phyloP scores from a whole-genome alignment of 2,113 vertebrate species.

The Phylloscopus trochiloides region DNA sequence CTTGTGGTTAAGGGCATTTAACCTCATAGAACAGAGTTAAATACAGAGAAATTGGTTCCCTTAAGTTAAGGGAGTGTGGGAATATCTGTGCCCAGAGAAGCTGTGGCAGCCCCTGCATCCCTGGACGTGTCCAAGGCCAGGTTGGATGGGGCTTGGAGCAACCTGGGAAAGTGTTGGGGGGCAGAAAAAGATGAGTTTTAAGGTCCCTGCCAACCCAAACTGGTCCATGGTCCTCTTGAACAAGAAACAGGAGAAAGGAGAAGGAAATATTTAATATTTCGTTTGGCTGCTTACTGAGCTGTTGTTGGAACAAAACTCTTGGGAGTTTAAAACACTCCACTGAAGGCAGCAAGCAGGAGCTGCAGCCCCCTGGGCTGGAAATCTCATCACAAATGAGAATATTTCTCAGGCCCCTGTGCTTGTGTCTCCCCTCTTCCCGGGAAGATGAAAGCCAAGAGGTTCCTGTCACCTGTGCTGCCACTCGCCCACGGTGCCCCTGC shows the following conservation, averaged over 20 bases:
- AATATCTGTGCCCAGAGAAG: background rate
- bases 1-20: background rate
- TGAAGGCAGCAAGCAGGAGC: background rate
- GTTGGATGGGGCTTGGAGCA: background rate
- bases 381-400: background rate
- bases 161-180: accelerated
- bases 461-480: background rate
- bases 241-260: background rate
- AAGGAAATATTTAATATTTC: background rate
- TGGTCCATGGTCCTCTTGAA: background rate
- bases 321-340: background rate
- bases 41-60: background rate
- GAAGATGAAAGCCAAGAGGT: background rate
- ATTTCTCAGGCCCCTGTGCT: background rate
- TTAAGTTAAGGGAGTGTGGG: background rate
- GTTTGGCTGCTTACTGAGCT: background rate
- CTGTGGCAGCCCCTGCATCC: background rate
- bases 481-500: no score
- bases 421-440: background rate
- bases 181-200: background rate
- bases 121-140: background rate
- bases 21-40: background rate
- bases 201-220: background rate
- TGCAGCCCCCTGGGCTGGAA: background rate
- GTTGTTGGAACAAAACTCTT: background rate